These are phyloP conservation scores for Apostichopus parvimensis DNA, from an alignment of 35 echinoderm and acorn worm genomes.

Conservation along the genomic window DNA sequence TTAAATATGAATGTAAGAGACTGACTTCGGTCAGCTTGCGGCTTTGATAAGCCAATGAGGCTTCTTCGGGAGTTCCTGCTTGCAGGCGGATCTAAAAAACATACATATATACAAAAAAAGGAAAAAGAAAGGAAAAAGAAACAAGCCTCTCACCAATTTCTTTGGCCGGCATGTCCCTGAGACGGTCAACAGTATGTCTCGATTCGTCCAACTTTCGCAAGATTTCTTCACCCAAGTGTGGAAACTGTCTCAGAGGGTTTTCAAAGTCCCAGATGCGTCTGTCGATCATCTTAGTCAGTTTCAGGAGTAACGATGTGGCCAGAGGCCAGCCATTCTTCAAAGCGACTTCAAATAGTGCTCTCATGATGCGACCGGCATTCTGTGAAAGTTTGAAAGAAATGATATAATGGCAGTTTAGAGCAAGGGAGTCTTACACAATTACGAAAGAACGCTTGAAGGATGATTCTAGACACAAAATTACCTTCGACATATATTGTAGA, in stretches of 20 bases:
- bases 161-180: conserved; percentile 76
- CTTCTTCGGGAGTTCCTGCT: too few relatives aligned
- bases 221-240: conserved; percentile 62
- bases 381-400: conserved; percentile 23
- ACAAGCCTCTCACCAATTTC: conserved; percentile 75
- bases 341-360: conserved; percentile 92
- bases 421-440: too few relatives aligned
- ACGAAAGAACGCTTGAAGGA: too few relatives aligned
- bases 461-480: too few relatives aligned
- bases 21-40: too few relatives aligned
- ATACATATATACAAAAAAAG: too few relatives aligned
- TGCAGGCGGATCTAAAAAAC: too few relatives aligned
- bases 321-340: conserved; percentile 91
- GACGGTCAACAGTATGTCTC: conserved; percentile 64
- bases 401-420: background rate
- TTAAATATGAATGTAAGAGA: too few relatives aligned
- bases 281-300: conserved; percentile 82
- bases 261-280: conserved; percentile 84
- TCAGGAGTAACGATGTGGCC: conserved; percentile 68
- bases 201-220: conserved; percentile 70
- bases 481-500: too few relatives aligned
- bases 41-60: too few relatives aligned
- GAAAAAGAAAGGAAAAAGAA: background rate
- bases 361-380: conserved; percentile 90
- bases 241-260: conserved; percentile 88